Percentiles rank a stretch among this genome's conserved stretches.
These are phyloP conservation scores for Mythimna impura DNA, from an alignment of 2,888 invertebrate species.

Conservation along the genomic window DNA sequence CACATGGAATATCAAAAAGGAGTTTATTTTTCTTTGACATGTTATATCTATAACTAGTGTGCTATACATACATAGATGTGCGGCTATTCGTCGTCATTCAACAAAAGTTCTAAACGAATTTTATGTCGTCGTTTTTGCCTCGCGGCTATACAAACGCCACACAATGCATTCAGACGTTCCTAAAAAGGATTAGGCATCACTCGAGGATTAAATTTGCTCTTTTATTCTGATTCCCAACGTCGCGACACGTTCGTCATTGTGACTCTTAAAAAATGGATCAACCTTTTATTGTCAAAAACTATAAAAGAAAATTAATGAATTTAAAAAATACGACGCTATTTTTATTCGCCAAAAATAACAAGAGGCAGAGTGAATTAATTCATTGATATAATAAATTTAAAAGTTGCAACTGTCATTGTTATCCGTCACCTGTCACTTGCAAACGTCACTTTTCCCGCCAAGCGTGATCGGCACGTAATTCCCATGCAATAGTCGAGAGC, in stretches of 20 bases:
- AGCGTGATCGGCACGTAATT: constrained; percentile 78
- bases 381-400: constrained; percentile 57
- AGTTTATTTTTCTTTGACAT: constrained; percentile 66
- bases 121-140: constrained; percentile 70
- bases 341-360: constrained; percentile 55
- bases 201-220: constrained; percentile 73
- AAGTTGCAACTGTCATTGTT: constrained; percentile 61
- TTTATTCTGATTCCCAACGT: constrained; percentile 82
- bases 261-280: constrained; percentile 57
- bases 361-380: constrained; percentile 33
- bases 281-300: constrained; percentile 37
- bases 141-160: constrained; percentile 70
- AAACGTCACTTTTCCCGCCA: constrained; percentile 83
- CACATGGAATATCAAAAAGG: constrained; percentile 75
- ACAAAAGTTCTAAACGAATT: constrained; percentile 69
- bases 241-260: constrained; percentile 79
- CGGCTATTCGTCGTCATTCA: constrained; percentile 63
- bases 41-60: constrained; percentile 57
- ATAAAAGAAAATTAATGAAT: constrained; percentile 44
- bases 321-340: constrained; percentile 47
- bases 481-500: constrained; percentile 80
- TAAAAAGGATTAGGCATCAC: constrained; percentile 79
- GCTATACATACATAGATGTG: constrained; percentile 56
- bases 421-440: constrained; percentile 76
- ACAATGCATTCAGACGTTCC: constrained; percentile 71